Conservation (phyloP, 2,888 invertebrate genomes). For the Nomada lathburiana region DNA sequence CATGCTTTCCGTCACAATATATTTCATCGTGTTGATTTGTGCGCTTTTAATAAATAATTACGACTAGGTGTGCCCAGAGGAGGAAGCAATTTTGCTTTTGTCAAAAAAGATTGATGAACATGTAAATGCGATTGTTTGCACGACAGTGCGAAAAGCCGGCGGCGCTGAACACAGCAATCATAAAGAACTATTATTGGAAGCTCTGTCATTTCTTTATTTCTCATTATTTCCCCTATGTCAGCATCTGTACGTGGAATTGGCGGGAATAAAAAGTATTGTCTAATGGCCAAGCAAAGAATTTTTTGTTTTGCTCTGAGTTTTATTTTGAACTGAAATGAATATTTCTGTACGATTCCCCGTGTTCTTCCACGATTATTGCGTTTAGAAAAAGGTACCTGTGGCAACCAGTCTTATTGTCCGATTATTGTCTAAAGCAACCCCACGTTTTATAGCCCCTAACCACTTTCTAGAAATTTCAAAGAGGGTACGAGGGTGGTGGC, state of each 20-base stretch:
- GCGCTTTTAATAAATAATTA: background rate
- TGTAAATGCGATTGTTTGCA: constrained; percentile 1
- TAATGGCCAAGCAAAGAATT: too few relatives aligned
- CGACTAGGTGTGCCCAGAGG: background rate
- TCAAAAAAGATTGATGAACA: too few relatives aligned
- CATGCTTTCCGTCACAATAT: too few relatives aligned
- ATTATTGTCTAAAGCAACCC: background rate
- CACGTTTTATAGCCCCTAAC: background rate
- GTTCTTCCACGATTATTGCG: background rate
- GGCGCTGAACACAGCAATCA: constrained; percentile 11
- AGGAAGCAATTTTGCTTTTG: background rate
- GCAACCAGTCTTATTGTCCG: background rate
- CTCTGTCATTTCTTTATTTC: constrained; percentile 20
- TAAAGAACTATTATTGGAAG: constrained; percentile 21
- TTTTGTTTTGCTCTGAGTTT: background rate
- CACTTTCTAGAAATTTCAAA: background rate
- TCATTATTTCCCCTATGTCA: background rate
- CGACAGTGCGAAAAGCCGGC: background rate
- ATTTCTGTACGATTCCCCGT: background rate
- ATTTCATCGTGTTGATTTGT: too few relatives aligned
- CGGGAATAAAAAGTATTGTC: too few relatives aligned
- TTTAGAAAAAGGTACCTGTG: background rate
- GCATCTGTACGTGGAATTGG: background rate
- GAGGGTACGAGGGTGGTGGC: background rate
- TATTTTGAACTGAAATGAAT: background rate